These are phyloP conservation scores for Chloroceryle aenea DNA, from an alignment of 2,113 vertebrate species.

Conservation along the genomic window DNA sequence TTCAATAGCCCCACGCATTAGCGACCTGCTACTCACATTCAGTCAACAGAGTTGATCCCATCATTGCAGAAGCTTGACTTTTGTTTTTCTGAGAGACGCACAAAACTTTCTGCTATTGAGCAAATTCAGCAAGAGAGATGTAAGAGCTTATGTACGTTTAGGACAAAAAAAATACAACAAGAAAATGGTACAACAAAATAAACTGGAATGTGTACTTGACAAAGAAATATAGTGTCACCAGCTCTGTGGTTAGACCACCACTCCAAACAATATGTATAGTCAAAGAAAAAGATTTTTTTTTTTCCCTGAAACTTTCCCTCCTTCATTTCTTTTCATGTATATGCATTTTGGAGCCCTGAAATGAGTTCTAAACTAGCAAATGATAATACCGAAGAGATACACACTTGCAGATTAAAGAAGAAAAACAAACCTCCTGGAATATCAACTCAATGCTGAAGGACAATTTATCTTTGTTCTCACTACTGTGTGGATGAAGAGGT, in stretches of 20 bases:
- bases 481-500: neutral
- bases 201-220: neutral
- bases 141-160: neutral
- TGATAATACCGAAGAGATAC: neutral
- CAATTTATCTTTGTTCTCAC: neutral
- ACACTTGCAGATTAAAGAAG: neutral
- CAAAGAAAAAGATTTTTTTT: neutral
- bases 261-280: neutral
- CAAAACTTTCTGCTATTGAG: neutral
- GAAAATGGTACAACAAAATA: slow-evolving; percentile 7
- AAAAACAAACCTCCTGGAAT: neutral
- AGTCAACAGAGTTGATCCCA: neutral
- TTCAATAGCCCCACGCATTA: neutral
- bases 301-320: neutral
- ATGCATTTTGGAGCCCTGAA: neutral
- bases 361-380: neutral
- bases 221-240: neutral
- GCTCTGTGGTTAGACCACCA: neutral
- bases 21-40: slow-evolving; percentile 16
- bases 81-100: neutral
- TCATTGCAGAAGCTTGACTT: neutral
- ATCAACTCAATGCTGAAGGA: neutral
- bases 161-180: neutral
- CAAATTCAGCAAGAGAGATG: slow-evolving; percentile 22
- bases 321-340: neutral